Evolutionary conservation across 2,888 invertebrate species (phyloP), one percentile per base, ranked within the genome.

Genomic region (Glaucopsyche alexis): DNA sequence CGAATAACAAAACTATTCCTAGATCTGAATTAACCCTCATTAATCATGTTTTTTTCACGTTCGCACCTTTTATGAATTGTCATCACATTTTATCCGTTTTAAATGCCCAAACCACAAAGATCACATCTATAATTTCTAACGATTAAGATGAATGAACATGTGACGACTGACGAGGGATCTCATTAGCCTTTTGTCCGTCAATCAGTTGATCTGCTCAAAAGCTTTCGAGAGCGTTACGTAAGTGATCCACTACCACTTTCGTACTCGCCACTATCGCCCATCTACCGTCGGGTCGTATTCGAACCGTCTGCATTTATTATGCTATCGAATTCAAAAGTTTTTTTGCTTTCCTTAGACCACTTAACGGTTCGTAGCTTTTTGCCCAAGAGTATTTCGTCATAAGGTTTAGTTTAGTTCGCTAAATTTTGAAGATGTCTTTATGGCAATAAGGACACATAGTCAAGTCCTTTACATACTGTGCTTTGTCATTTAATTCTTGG

Each of bases 161-260:
- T 7, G 16, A 55, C 19, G 29, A 60, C 7, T 7, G 16, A 55
- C 19, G 29, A 60, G 14, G 60, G 60, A 13, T 29, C 60, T 60
- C 29, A 60, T 60, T 60, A 60, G 60, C 60, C 29, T 38, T 29
- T 60, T 60, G 60, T 60, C 14, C 29, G 60, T 29, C 60, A 60
- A 60, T 60, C 60, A 13, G 60, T 29, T 60, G 11, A 38, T 60
- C 11, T 4, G 47, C 13, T 47, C 29, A 60, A 38, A 60, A 60
- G 13, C 29, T 60, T 29, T 60, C 60, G 60, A 60, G 60, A 14
- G 29, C 60, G 14, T 60, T 60, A 60, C 60, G 29, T 60, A 60
- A 60, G 19, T 29, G 19, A 47, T 13, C 47, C 29, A 8, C 38
- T 29, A 7, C 60, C 29, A 38, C 29, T 38, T 60, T 29, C 29